Conservation (phyloP, 2,113 vertebrate genomes). For the Sciurus niger region DNA sequence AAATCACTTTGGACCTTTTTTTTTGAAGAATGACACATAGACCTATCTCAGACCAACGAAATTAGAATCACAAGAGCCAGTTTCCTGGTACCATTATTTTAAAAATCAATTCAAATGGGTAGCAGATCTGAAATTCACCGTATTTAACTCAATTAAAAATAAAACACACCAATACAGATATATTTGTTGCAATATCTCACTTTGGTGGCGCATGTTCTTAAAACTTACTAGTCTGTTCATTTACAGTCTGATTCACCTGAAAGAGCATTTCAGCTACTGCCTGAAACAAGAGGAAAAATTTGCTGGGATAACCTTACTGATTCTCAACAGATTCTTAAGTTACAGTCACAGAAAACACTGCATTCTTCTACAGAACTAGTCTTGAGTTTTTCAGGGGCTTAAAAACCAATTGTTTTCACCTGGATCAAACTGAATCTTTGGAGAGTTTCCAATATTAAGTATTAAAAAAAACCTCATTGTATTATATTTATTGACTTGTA, state of each 20-base stretch:
- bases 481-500: constrained; percentile 69
- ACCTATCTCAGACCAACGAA: neutral
- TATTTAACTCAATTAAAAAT: constrained; percentile 28
- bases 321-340: neutral
- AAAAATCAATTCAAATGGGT: constrained; percentile 18
- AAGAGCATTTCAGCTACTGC: neutral
- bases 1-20: neutral
- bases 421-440: constrained; percentile 32
- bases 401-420: neutral
- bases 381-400: neutral
- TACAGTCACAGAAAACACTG: neutral
- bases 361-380: neutral
- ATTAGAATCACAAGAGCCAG: neutral
- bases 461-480: constrained; percentile 43
- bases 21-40: neutral
- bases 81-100: neutral
- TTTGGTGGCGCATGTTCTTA: neutral
- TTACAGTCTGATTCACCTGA: neutral
- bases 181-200: neutral
- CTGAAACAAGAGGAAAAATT: neutral
- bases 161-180: neutral
- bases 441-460: constrained; percentile 53
- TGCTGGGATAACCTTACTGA: neutral
- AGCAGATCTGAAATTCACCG: neutral
- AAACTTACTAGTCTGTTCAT: constrained; percentile 15